A percentile compares a stretch with the other conserved stretches of the same genome.
These are phyloP conservation scores for Drosophila anomalata DNA, from an alignment of 2,888 invertebrate species.

Conservation along the genomic window DNA sequence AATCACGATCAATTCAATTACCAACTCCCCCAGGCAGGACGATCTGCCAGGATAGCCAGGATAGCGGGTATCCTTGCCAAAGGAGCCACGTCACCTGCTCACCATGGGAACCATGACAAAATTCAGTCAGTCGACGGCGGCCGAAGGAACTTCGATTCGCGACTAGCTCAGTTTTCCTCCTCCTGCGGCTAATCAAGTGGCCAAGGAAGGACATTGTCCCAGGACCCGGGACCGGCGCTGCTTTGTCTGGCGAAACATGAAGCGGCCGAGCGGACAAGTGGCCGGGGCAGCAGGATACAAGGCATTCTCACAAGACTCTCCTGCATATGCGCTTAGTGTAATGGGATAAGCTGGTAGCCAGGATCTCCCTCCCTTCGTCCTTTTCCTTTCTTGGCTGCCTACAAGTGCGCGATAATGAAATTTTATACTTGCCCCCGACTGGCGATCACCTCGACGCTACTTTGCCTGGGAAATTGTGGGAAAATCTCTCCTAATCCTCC, in stretches of 20 bases:
- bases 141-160: conserved; percentile 20
- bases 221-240: conserved; percentile 9
- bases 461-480: conserved; percentile 67
- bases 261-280: conserved; percentile 62
- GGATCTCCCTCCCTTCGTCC: background rate
- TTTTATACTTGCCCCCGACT: conserved; percentile 68
- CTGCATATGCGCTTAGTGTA: conserved; percentile 65
- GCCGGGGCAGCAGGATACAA: conserved; percentile 16
- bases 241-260: conserved; percentile 58
- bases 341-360: conserved; percentile 63
- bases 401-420: conserved; percentile 68
- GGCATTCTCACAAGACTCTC: conserved; percentile 38
- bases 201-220: conserved; percentile 55
- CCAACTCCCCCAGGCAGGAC: conserved; percentile 49
- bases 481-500: conserved; percentile 72
- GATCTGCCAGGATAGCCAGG: conserved; percentile 15
- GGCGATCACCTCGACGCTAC: conserved; percentile 26
- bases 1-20: conserved; percentile 82
- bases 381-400: background rate
- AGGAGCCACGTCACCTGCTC: conserved; percentile 72
- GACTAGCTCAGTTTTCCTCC: conserved; percentile 17
- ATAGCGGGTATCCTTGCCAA: conserved; percentile 20
- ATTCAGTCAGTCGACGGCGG: background rate
- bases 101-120: conserved; percentile 74
- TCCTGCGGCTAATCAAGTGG: conserved; percentile 51